Base-by-base conservation (phyloP, 1,140 invertebrate genomes). In the Laupala kohalensis region DNA sequence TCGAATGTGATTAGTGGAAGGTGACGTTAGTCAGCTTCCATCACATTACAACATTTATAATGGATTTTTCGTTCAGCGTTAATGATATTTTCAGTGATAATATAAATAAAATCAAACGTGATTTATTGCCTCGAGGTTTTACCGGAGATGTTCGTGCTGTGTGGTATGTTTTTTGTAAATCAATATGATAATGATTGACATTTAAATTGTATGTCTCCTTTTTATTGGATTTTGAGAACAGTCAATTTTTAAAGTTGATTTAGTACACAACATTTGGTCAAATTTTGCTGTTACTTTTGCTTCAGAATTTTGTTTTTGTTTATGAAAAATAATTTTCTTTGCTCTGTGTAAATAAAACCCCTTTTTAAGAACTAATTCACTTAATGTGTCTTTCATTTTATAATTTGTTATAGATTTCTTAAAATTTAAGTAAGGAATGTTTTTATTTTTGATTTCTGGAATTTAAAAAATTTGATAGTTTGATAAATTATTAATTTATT, bases 51-150 rank as follows among this genome's bases (percentile, higher is more conserved):
- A n/a, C n/a, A n/a, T n/a, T n/a, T n/a, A 53, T 19, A n/a, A 70
- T 70, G 69, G 69, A 70, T 12, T 70, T 70, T 25, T 37, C 69
- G 13, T 70, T 70, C 13, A 65, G 63, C 26, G 25, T 70, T 19
- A 70, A 64, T 62, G 37, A 15, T 25, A 19, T 70, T 27, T 53
- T 70, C 15, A 13, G 4, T 26, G 6, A 26, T 12, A 70, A 62
- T n/a, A 64, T 70, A 24, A 23, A 9, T 4, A 70, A 62, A 29
- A 23, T 70, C 5, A 13, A 25, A 64, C 6, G 25, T 0, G 53
- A 64, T 6, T 37, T 70, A 53, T 12, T 70, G 37, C 69, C 69
- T 24, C 26, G 63, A 70, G 53, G 69, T 19, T 70, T 64, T 28
- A 26, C 53, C n/a, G 69, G 69, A 23, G 64, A 63, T 65, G 26